A percentile compares a stretch with the other conserved stretches of the same genome.
Evolutionary conservation across 2,888 invertebrate genomes (phyloP).

Genomic region (Leptinotarsa peninsularis): DNA sequence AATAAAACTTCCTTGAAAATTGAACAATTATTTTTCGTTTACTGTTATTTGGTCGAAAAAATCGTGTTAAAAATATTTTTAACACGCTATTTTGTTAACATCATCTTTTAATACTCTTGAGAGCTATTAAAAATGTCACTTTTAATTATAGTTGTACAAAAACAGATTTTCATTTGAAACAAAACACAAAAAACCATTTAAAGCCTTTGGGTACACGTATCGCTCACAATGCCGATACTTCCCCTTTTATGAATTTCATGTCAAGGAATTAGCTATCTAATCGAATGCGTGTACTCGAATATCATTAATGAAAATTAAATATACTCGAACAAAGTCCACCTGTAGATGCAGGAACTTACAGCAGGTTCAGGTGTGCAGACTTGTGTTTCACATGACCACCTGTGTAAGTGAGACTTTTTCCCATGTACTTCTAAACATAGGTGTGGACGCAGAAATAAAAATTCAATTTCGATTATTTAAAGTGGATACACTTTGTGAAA

Average conservation of each 20-base stretch:
- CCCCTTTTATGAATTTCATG: not conserved
- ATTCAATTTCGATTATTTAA: not conserved
- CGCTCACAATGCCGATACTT: no score
- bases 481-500: constrained; percentile 3
- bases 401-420: constrained; percentile 19
- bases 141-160: no score
- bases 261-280: constrained; percentile 15
- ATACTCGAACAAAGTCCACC: constrained; percentile 10
- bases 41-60: no score
- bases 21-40: no score
- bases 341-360: constrained; percentile 20
- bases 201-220: no score
- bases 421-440: constrained; percentile 14
- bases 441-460: constrained; percentile 16
- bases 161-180: no score
- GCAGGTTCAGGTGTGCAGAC: constrained; percentile 12
- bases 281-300: constrained; percentile 11
- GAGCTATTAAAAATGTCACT: no score
- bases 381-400: constrained; percentile 24
- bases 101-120: no score
- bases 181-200: no score
- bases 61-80: no score
- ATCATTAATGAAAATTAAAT: constrained; percentile 11
- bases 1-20: no score
- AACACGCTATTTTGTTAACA: no score